phyloP scores from a whole-genome alignment of 1,140 invertebrate genomes.

The Eurytemora carolleeae region DNA sequence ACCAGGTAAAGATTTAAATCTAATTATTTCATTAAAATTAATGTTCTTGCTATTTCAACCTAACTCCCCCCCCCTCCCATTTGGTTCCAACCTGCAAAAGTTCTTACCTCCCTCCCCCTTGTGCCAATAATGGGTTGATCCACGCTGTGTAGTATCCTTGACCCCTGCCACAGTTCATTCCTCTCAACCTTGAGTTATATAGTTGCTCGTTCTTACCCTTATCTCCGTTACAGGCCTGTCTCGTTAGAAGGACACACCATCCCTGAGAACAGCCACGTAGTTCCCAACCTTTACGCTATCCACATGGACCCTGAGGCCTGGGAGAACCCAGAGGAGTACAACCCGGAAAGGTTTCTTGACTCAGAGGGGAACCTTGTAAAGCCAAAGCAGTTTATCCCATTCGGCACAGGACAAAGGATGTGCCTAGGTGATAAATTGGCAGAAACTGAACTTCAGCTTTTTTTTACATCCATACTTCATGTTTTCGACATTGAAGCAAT shows the following conservation, averaged over 20 bases:
- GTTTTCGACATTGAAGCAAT: conserved; percentile 51
- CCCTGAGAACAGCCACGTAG: conserved; percentile 35
- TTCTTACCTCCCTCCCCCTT: no score
- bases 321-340: conserved; percentile 25
- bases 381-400: conserved; percentile 20
- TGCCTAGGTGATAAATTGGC: conserved; percentile 17
- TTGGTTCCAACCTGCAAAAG: no score
- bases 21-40: no score
- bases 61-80: no score
- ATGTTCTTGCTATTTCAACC: no score
- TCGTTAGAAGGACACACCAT: conserved; percentile 18
- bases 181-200: no score
- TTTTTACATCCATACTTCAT: conserved; percentile 34
- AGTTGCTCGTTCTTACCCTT: no score
- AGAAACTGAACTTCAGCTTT: conserved; percentile 12
- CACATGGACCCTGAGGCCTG: conserved; percentile 39
- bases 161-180: no score
- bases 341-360: conserved; percentile 26
- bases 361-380: conserved; percentile 26
- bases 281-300: conserved; percentile 42
- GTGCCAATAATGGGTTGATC: no score
- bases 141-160: no score
- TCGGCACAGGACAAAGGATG: conserved; percentile 24
- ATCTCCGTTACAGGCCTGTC: conserved; percentile 1
- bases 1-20: conserved; percentile 38